Evolutionary conservation across 2,113 vertebrate species (phyloP).

Genomic region (Sinocyclocheilus anshuiensis): DNA sequence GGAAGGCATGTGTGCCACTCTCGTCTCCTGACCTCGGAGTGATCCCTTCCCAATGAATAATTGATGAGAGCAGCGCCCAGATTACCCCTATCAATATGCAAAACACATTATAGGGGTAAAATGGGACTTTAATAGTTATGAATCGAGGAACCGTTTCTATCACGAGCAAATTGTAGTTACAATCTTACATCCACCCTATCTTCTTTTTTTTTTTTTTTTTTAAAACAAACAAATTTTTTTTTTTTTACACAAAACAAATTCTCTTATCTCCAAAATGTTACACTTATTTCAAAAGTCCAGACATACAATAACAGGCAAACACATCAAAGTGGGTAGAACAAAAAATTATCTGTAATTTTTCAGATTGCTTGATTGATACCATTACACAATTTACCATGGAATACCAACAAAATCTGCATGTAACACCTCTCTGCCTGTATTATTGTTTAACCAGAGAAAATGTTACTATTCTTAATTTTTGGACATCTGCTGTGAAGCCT

Average conservation of each 20-base stretch:
- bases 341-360: not conserved
- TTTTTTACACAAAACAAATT: not conserved
- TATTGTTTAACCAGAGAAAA: too few relatives aligned
- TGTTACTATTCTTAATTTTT: not conserved
- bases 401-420: not conserved
- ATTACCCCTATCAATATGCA: conserved; percentile 98
- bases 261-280: not conserved
- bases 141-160: conserved; percentile 84
- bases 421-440: not conserved
- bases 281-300: not conserved
- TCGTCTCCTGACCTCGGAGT: conserved; percentile 92
- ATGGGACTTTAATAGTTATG: conserved; percentile 98
- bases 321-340: not conserved
- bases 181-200: not conserved
- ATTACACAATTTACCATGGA: not conserved
- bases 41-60: conserved; percentile 96
- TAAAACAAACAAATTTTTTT: not conserved
- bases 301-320: not conserved
- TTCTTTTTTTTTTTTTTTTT: not conserved
- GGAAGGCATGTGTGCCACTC: conserved; percentile 73
- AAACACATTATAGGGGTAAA: conserved; percentile 95
- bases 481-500: not conserved
- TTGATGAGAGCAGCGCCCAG: conserved; percentile 95
- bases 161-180: conserved; percentile 51
- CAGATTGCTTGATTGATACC: not conserved